Evolutionary conservation across 2,797 vertebrate species (phyloP), one percentile per base, ranked within the genome.

Genomic region (Alauda arvensis): DNA sequence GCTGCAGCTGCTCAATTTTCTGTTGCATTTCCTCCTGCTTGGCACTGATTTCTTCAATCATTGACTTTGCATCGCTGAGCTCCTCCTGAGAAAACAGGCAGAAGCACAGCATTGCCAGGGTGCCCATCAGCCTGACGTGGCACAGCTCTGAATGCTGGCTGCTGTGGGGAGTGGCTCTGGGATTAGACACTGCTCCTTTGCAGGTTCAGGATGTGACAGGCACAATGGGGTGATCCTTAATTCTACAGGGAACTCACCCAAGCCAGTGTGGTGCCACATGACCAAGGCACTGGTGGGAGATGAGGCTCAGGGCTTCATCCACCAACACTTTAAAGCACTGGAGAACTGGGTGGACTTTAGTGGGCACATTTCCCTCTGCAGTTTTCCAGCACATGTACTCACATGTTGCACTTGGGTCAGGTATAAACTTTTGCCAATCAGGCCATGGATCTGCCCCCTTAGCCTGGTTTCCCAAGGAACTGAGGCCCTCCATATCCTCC

Each of bases 21-120:
- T 96, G 98, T 95, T 98, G 98, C 90, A 98, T 97, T 71, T 99
- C 98, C 90, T 97, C 98, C 93, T 99, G 98, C 92, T 98, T 98
- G 95, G 97, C 95, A 76, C 97, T 98, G 48, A 99, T 97, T 59
- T 99, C 98, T 90, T 98, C 98, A 69, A 99, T 98, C 97, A 99
- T 98, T 70, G 97, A 97, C 96, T 99, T 96, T 6, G 98, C 97
- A 82, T 97, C 97, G 15, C 97, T 98, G 92, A 99, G 96, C 92
- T 99, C 98, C 96, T 99, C 99, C 99, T 99, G 82, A 89, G 87
- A 84, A 84, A 68, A 92, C 46, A 94, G 74, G 46, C 78, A 91
- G 84, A 66, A 49, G 48, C 65, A 74, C 51, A 80, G 43, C 34
- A n/a, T 91, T 85, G 28, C 75, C 49, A 85, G 60, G 39, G 21